Evolutionary conservation across 2,888 invertebrate genomes (phyloP).

Genomic region (Deroplatys truncata): DNA sequence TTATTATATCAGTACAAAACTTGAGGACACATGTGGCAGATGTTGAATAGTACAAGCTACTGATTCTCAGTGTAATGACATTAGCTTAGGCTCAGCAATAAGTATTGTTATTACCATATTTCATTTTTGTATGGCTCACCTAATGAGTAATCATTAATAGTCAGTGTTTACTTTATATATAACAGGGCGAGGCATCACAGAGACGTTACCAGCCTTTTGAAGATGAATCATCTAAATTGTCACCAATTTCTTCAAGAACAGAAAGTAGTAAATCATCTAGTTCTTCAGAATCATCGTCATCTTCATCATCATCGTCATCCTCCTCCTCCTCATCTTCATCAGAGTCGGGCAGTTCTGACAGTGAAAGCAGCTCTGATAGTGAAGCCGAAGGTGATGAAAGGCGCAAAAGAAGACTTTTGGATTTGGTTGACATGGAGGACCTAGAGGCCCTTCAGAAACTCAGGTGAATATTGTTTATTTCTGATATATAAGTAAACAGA

Average conservation of each 20-base stretch:
- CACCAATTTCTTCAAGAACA: conserved; percentile 8
- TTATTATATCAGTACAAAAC: too few species aligned
- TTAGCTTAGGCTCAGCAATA: too few species aligned
- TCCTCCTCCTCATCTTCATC: conserved; percentile 24
- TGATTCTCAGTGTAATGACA: too few species aligned
- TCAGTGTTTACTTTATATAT: background rate
- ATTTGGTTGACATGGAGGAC: conserved; percentile 5
- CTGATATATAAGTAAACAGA: background rate
- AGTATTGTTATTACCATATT: too few species aligned
- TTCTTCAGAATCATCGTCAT: conserved; percentile 16
- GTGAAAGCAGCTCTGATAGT: conserved; percentile 22
- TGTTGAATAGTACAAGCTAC: too few species aligned
- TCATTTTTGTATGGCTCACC: too few species aligned
- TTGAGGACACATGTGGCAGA: too few species aligned
- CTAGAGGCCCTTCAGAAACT: background rate
- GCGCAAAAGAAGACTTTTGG: conserved; percentile 11
- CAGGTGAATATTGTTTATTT: background rate
- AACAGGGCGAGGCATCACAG: background rate
- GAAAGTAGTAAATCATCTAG: conserved; percentile 20
- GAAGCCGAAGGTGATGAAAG: conserved; percentile 8
- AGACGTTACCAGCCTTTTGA: background rate
- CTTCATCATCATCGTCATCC: conserved; percentile 23
- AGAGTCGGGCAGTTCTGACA: conserved; percentile 13
- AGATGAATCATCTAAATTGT: conserved; percentile 3
- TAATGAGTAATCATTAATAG: background rate